Percentiles rank a stretch among this genome's conserved stretches.
Conservation (phyloP, 2,888 invertebrate species). For the Melitaea athalia region DNA sequence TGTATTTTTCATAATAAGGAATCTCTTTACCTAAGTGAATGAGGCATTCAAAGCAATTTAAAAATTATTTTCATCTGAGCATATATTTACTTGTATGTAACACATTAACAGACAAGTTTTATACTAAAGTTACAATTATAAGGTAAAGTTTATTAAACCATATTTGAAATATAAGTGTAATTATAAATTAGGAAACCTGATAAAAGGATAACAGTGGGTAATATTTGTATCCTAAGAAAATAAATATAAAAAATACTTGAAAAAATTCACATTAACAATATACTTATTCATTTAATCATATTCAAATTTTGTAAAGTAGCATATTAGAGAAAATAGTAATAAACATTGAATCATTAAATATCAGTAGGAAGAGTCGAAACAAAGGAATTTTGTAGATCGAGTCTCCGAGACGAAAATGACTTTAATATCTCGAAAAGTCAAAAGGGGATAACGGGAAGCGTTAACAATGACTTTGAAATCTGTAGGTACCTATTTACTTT, state of each 20-base stretch:
- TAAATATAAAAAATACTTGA: too few species aligned
- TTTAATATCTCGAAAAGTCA: constrained; percentile 58
- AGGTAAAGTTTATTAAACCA: too few species aligned
- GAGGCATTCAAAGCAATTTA: neutral
- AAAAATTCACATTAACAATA: too few species aligned
- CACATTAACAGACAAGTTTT: neutral
- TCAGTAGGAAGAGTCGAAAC: constrained; percentile 19
- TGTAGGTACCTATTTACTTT: constrained; percentile 61
- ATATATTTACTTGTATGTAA: neutral
- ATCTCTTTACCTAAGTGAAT: constrained; percentile 7
- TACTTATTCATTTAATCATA: too few species aligned
- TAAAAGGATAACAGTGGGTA: too few species aligned
- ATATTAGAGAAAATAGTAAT: too few species aligned
- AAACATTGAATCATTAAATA: neutral
- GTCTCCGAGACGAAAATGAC: constrained; percentile 55
- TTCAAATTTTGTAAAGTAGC: too few species aligned
- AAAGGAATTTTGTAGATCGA: constrained; percentile 32
- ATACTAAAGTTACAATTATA: too few species aligned
- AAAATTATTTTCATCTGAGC: neutral
- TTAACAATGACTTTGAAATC: constrained; percentile 64
- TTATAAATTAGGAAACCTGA: too few species aligned
- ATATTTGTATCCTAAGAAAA: too few species aligned
- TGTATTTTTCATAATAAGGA: constrained; percentile 41
- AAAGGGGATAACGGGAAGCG: constrained; percentile 64
- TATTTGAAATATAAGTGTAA: too few species aligned